These are phyloP conservation scores for Oncorhynchus tshawytscha DNA, from an alignment of 2,113 vertebrate genomes.

Conservation along the genomic window DNA sequence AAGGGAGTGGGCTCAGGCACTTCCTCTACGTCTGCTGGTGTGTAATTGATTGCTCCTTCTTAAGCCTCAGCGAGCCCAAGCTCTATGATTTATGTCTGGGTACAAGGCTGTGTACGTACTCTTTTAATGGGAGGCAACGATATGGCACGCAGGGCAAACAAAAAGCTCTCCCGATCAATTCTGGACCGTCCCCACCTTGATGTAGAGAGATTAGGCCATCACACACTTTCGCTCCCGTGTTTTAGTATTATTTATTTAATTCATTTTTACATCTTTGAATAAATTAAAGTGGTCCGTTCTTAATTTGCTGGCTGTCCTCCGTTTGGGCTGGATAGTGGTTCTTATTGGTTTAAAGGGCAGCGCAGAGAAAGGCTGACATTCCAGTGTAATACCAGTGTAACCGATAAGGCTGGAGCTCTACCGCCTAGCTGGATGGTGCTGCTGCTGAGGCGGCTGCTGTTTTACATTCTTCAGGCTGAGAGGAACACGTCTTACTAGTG, in stretches of 20 bases:
- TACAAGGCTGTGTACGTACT: slow-evolving; percentile 66
- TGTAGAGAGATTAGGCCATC: slow-evolving; percentile 57
- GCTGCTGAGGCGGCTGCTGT: background rate
- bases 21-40: slow-evolving; percentile 63
- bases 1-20: slow-evolving; percentile 62
- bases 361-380: slow-evolving; percentile 39
- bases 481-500: background rate
- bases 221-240: slow-evolving; percentile 19
- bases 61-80: slow-evolving; percentile 62
- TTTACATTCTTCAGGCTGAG: slow-evolving; percentile 3
- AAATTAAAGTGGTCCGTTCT: slow-evolving; percentile 34
- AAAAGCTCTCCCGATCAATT: slow-evolving; percentile 70
- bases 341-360: slow-evolving; percentile 64
- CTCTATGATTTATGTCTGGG: slow-evolving; percentile 76
- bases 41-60: slow-evolving; percentile 74
- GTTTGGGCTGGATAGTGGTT: slow-evolving; percentile 36
- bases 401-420: slow-evolving; percentile 60
- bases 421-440: background rate
- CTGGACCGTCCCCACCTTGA: slow-evolving; percentile 26
- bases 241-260: slow-evolving; percentile 28
- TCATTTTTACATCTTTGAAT: slow-evolving; percentile 42
- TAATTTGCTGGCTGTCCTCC: slow-evolving; percentile 1
- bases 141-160: slow-evolving; percentile 75
- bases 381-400: slow-evolving; percentile 37
- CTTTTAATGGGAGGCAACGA: slow-evolving; percentile 78